Percentiles rank a stretch among this genome's conserved stretches.
Conservation (phyloP, 2,113 vertebrate genomes). For the Octodon degus region DNA sequence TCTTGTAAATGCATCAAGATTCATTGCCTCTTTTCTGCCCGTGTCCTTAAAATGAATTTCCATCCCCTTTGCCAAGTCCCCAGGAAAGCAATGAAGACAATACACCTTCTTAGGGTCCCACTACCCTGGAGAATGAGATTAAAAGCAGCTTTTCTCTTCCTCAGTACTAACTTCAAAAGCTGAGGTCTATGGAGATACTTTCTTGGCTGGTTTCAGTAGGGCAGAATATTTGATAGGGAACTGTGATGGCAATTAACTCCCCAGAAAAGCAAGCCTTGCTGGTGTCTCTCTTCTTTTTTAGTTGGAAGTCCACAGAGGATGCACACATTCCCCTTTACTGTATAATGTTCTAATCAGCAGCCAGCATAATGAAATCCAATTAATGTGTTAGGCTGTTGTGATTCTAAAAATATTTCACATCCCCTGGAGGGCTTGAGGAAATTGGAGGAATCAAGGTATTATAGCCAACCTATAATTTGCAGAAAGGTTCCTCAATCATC, state of each 20-base stretch:
- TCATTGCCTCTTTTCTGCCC: not conserved
- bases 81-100: not conserved
- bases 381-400: slow-evolving; percentile 46
- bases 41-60: not conserved
- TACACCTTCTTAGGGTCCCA: not conserved
- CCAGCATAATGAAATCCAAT: slow-evolving; percentile 71
- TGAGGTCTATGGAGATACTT: not conserved
- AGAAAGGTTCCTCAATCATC: slow-evolving; percentile 72
- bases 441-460: slow-evolving; percentile 56
- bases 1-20: not conserved
- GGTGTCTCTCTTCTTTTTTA: not conserved
- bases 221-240: not conserved
- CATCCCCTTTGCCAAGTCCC: not conserved
- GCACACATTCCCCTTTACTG: slow-evolving; percentile 55
- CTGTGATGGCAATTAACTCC: slow-evolving; percentile 19
- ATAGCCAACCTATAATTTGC: slow-evolving; percentile 59
- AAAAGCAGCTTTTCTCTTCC: not conserved
- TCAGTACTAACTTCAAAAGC: not conserved
- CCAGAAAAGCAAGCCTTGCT: not conserved
- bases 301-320: slow-evolving; percentile 62
- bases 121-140: not conserved
- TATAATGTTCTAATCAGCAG: slow-evolving; percentile 74
- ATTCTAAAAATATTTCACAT: slow-evolving; percentile 70
- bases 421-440: not conserved
- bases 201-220: not conserved